These are phyloP conservation scores for Oryzias dopingdopingensis DNA, from an alignment of 2,797 vertebrate species.

Conservation along the genomic window DNA sequence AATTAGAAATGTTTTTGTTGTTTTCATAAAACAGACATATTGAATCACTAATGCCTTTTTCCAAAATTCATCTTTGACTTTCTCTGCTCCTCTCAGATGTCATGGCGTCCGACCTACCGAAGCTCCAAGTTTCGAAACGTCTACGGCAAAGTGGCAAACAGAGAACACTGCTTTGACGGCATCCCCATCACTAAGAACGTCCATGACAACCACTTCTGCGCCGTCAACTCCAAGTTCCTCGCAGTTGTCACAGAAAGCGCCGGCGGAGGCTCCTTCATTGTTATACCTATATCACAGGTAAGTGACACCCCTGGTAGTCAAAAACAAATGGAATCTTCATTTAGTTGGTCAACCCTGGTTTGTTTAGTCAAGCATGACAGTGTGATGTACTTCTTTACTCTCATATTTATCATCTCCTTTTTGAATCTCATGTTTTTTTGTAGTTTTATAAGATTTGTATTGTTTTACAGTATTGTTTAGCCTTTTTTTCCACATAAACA, in stretches of 20 bases:
- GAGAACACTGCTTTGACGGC: conserved; percentile 96
- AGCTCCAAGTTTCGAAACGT: conserved; percentile 99
- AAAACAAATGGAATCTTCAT: not conserved
- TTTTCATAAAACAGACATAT: not conserved
- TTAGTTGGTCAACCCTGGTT: not conserved
- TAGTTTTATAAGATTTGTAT: not conserved
- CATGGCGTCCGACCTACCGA: conserved; percentile 99
- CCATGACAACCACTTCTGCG: conserved; percentile 98
- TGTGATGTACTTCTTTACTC: not conserved
- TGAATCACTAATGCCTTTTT: not conserved
- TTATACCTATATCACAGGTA: conserved; percentile 94
- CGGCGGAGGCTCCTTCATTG: conserved; percentile 91
- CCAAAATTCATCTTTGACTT: not conserved
- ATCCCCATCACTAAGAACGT: conserved; percentile 98
- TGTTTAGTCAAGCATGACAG: too few relatives aligned
- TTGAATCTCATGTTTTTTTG: not conserved
- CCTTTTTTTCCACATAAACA: conserved; percentile 23
- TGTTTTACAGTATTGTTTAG: conserved; percentile 8
- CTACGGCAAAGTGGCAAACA: conserved; percentile 92
- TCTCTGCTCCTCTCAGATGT: conserved; percentile 83
- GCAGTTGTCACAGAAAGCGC: conserved; percentile 95
- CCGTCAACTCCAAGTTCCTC: conserved; percentile 91
- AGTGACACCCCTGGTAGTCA: conserved; percentile 8
- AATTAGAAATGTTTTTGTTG: not conserved
- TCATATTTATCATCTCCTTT: not conserved